These are phyloP conservation scores for Apostichopus leukothele DNA, from an alignment of 53 echinoderm and acorn worm species.

Conservation along the genomic window DNA sequence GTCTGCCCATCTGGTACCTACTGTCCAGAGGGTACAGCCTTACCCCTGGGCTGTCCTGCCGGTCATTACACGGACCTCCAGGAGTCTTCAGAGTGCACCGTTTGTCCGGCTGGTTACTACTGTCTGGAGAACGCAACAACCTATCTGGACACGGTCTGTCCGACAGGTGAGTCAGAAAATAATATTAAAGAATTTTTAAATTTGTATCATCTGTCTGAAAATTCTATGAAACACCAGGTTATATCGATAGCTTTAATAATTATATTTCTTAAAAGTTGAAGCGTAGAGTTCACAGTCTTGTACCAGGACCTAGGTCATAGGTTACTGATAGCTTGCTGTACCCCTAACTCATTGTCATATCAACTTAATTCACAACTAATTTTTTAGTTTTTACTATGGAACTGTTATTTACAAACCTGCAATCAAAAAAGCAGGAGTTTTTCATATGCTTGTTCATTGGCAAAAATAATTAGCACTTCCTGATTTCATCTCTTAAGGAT, in stretches of 20 bases:
- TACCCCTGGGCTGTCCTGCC: conserved; percentile 86
- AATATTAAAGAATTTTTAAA: neutral
- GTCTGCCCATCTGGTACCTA: conserved; percentile 83
- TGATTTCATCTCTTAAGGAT: too few relatives aligned
- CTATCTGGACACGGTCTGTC: conserved; percentile 82
- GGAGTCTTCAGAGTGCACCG: conserved; percentile 65
- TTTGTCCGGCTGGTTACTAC: conserved; percentile 89
- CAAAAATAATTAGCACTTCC: too few relatives aligned
- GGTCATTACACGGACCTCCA: conserved; percentile 83
- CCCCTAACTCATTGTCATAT: too few relatives aligned
- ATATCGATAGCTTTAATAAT: neutral
- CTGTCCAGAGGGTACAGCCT: conserved; percentile 82
- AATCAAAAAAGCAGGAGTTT: too few relatives aligned
- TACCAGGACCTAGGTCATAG: neutral
- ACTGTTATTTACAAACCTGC: too few relatives aligned
- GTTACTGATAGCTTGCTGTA: neutral
- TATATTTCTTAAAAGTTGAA: neutral
- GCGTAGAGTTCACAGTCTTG: neutral
- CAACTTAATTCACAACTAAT: too few relatives aligned
- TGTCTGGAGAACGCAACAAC: conserved; percentile 87
- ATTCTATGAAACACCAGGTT: too few relatives aligned
- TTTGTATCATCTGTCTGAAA: neutral
- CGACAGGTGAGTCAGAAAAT: conserved; percentile 49
- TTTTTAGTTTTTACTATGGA: too few relatives aligned
- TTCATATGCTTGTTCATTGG: too few relatives aligned